Evolutionary conservation across 1,140 invertebrate species (phyloP).

Genomic region (Achroia grisella): DNA sequence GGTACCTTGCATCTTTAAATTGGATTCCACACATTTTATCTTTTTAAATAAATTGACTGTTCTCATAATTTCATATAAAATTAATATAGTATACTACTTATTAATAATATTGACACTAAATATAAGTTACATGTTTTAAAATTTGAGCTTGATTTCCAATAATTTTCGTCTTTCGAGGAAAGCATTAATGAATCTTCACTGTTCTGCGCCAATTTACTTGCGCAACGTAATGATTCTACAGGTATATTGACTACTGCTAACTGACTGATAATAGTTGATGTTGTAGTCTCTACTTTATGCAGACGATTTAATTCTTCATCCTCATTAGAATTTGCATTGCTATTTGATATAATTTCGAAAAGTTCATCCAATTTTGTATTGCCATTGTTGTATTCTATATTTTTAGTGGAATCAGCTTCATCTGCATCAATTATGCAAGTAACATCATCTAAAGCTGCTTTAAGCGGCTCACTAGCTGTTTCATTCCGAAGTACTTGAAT

Average conservation of each 20-base stretch:
- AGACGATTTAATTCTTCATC: slow-evolving; percentile 24
- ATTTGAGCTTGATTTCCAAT: slow-evolving; percentile 43
- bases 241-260: slow-evolving; percentile 39
- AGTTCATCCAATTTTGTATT: slow-evolving; percentile 25
- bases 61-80: slow-evolving; percentile 2
- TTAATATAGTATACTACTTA: slow-evolving; percentile 13
- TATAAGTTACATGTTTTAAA: slow-evolving; percentile 26
- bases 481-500: slow-evolving; percentile 82
- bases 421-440: slow-evolving; percentile 33
- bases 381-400: slow-evolving; percentile 7
- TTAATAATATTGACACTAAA: slow-evolving; percentile 28
- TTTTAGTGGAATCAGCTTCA: slow-evolving; percentile 13
- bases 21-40: too few relatives aligned
- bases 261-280: slow-evolving; percentile 32
- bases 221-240: slow-evolving; percentile 38
- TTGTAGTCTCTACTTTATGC: slow-evolving; percentile 40
- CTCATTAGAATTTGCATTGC: slow-evolving; percentile 37
- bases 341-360: slow-evolving; percentile 30
- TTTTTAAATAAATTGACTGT: too few relatives aligned
- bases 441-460: slow-evolving; percentile 46
- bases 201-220: slow-evolving; percentile 34
- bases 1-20: too few relatives aligned
- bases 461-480: slow-evolving; percentile 77
- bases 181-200: slow-evolving; percentile 62
- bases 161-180: slow-evolving; percentile 56